Evolutionary conservation across 2,888 invertebrate species (phyloP), one percentile per base, ranked within the genome.

Genomic region (Cephus pygmeus): DNA sequence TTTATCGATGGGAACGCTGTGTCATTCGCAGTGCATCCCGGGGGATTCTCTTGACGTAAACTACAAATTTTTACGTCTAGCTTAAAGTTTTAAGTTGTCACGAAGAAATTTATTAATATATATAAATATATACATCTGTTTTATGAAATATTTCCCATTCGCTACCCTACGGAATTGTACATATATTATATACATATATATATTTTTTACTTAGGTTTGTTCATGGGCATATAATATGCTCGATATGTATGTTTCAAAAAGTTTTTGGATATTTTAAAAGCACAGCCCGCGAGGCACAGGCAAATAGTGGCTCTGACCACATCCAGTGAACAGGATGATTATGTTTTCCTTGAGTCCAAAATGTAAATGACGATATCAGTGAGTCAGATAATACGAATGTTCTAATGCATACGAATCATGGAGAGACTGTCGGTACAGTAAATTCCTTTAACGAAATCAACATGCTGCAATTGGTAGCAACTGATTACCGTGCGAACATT

Each of bases 361-460:
- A 83, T 83, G 81, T 77, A 83, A 83, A 83, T 81, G 77, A 76
- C 40, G 69, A 74, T 79, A 81, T 83, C 83, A 81, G 9, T 56
- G 23, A 56, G 2, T 56, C 56, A 23, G 9, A 56, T 56, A 2
- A 56, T 56, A 56, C 9, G 56, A 56, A 9, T 2, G 9, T 23
- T 9, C 56, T 6, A 9, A 56, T 23, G 56, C 23, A 56, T 56
- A 56, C 56, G 23, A 23, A 56, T 23, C 23, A 23, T 56, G 23
- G 23, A 9, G 9, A 56, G 23, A 9, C 2, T 23, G 9, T 23
- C 56, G 9, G 23, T 56, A 56, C 23, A 56, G 56, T 56, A 56
- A 6, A 56, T 23, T 23, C 23, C 23, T 56, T 56, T 56, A 56
- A 56, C 23, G 9, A 56, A 56, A 23, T 15, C 15, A 40, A 40